Evolutionary conservation across 2,888 invertebrate species (phyloP), one percentile per base, ranked within the genome.

Genomic region (Pseudanteris insignis): DNA sequence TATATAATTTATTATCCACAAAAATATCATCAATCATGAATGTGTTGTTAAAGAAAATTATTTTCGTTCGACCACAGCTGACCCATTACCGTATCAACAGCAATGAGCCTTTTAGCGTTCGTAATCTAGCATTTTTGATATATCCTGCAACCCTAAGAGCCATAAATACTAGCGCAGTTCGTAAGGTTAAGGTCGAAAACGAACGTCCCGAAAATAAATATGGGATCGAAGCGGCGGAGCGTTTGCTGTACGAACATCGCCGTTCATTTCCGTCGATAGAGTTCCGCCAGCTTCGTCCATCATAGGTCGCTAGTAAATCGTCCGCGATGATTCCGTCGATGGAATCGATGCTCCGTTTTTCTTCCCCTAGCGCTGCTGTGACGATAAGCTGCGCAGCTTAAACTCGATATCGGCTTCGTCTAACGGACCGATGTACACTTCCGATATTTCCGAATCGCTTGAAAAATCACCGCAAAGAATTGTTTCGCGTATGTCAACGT

Each of bases 241-340:
- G 26, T 21, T 34, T 24, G 43, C 38, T 59, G 30, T 50, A 34
- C 28, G 36, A 32, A 29, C 48, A 57, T 44, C 57, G 37, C 60
- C 55, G 47, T 65, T 63, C 62, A 43, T 55, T 63, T 55, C 54
- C 46, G 43, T 37, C 59, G 51, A 59, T 55, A 15, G 28, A 51
- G 58, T 59, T 59, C 46, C 50, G 40, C 25, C 44, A 15, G 50
- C 50, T 60, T 30, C 54, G 60, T 65, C 61, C 57, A 65, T 68
- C 65, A 64, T 65, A 67, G 67, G 69, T 71, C 67, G 64, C 59
- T 41, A 46, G 59, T 58, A 69, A 68, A 71, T 71, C 66, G 67
- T 66, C 63, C 64, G 55, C 63, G 66, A 69, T 64, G 66, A 69
- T 68, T 66, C 64, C 58, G 61, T 37, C 57, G 61, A 63, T 55